Evolutionary conservation across 2,113 vertebrate species (phyloP).

Genomic region (Cebidichthys violaceus): DNA sequence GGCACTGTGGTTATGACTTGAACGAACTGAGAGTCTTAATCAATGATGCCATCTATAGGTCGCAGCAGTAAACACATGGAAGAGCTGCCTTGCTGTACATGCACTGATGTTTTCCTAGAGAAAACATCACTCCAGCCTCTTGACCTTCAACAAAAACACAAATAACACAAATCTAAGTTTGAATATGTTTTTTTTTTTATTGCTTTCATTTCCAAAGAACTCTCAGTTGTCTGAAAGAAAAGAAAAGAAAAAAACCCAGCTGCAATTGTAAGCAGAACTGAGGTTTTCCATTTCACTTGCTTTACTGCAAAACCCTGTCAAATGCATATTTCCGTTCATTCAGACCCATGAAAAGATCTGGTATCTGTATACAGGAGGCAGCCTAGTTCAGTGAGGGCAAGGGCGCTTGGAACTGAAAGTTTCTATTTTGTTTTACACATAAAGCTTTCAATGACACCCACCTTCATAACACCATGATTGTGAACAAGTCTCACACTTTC

Average conservation of each 20-base stretch:
- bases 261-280: conserved; percentile 51
- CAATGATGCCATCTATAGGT: conserved; percentile 75
- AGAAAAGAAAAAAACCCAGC: conserved; percentile 17
- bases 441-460: conserved; percentile 72
- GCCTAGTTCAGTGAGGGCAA: conserved; percentile 58
- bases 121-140: neutral
- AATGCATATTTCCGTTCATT: conserved; percentile 72
- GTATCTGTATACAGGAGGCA: conserved; percentile 54
- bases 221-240: conserved; percentile 64
- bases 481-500: conserved; percentile 57
- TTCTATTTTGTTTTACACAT: conserved; percentile 66
- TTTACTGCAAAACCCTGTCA: conserved; percentile 69
- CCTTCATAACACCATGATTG: conserved; percentile 66
- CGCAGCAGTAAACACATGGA: conserved; percentile 35
- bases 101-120: neutral
- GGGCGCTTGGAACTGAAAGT: conserved; percentile 73
- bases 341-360: conserved; percentile 62
- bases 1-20: neutral
- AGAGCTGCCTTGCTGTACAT: neutral
- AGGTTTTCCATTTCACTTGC: conserved; percentile 64
- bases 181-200: conserved; percentile 75
- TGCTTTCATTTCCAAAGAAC: conserved; percentile 84
- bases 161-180: conserved; percentile 41
- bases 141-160: conserved; percentile 10
- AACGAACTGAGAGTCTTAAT: conserved; percentile 36